Conservation (phyloP, 2,113 vertebrate genomes). For the Mus spicilegus region DNA sequence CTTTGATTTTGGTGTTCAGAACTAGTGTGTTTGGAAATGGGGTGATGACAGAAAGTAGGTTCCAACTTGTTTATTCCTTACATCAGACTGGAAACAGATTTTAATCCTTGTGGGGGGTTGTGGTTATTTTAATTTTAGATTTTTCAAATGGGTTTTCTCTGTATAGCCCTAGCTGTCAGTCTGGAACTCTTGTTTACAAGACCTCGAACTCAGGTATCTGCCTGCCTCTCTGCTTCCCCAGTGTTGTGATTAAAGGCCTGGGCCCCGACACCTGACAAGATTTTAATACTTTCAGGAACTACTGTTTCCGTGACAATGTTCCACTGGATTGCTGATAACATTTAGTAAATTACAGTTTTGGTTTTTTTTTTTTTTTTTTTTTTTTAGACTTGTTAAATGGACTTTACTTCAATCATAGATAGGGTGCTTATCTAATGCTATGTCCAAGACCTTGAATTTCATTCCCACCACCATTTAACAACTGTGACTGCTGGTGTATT, state of each 20-base stretch:
- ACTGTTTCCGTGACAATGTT: not conserved
- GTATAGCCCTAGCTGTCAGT: not conserved
- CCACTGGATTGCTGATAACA: not conserved
- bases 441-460: not conserved
- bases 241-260: not conserved
- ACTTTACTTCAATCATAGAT: not conserved
- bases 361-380: not conserved
- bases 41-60: not conserved
- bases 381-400: not conserved
- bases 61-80: not conserved
- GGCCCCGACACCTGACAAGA: not conserved
- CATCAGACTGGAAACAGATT: not conserved
- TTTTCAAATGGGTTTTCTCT: not conserved
- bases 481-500: constrained; percentile 10
- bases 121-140: not conserved
- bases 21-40: not conserved
- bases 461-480: not conserved
- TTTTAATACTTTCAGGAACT: not conserved
- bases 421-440: not conserved
- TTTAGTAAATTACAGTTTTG: not conserved
- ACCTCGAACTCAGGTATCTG: not conserved
- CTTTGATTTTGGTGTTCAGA: constrained; percentile 51
- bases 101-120: not conserved
- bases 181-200: not conserved
- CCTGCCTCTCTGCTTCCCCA: not conserved